A percentile compares a stretch with the other conserved stretches of the same genome.
Evolutionary conservation across 2,113 vertebrate species (phyloP).

Genomic region (Alligator mississippiensis): DNA sequence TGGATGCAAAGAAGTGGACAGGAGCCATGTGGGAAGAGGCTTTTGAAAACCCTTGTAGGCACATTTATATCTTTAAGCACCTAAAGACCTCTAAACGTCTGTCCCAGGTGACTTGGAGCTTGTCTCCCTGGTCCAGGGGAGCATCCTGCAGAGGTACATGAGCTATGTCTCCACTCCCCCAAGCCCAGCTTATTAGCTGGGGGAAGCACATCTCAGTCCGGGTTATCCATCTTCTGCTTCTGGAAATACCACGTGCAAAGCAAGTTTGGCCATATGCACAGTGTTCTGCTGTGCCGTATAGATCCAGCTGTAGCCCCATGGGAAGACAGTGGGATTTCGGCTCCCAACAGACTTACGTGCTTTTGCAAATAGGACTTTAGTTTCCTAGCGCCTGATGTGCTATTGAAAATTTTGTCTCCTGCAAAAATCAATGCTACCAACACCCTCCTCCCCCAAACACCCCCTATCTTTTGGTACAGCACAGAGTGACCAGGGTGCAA

Average conservation of each 20-base stretch:
- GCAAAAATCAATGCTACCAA: not conserved
- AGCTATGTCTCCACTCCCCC: too few relatives aligned
- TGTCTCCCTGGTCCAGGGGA: not conserved
- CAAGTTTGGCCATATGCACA: too few relatives aligned
- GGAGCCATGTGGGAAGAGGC: not conserved
- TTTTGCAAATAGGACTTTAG: rapidly evolving
- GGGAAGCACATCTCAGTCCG: too few relatives aligned
- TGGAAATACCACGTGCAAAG: too few relatives aligned
- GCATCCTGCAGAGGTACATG: too few relatives aligned
- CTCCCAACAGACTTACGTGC: rapidly evolving
- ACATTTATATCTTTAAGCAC: not conserved
- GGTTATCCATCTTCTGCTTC: too few relatives aligned
- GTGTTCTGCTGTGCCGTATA: too few relatives aligned
- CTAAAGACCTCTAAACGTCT: not conserved
- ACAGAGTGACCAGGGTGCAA: not conserved
- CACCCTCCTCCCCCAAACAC: not conserved
- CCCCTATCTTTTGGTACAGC: not conserved
- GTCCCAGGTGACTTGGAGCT: not conserved
- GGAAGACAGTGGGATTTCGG: not conserved
- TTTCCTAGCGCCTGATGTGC: not conserved
- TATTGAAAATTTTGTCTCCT: rapidly evolving
- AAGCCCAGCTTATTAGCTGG: too few relatives aligned
- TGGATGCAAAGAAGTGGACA: not conserved
- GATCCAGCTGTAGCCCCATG: too few relatives aligned
- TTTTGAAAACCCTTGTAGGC: not conserved